Evolutionary conservation across 2,113 vertebrate species (phyloP).

Genomic region (Oncorhynchus clarkii): DNA sequence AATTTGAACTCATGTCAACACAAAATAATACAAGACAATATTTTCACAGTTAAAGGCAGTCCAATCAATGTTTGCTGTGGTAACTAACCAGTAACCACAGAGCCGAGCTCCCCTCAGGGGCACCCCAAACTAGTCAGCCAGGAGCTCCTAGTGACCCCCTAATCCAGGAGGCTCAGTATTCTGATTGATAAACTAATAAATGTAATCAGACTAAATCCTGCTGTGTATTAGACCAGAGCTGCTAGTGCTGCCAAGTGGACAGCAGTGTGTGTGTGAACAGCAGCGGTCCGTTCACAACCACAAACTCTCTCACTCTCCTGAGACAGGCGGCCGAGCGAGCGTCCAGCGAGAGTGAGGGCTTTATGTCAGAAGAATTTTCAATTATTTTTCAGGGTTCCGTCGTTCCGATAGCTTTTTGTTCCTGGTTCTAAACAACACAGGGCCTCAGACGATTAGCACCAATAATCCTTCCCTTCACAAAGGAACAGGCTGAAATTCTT

Average conservation of each 20-base stretch:
- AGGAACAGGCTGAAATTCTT: constrained; percentile 38
- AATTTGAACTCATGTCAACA: too few species aligned
- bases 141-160: constrained; percentile 19
- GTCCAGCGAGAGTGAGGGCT: constrained; percentile 23
- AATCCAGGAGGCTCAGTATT: constrained; percentile 48
- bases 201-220: constrained; percentile 3
- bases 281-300: neutral
- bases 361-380: constrained; percentile 65
- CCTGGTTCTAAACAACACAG: constrained; percentile 36
- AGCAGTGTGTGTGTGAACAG: neutral
- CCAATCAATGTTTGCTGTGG: too few species aligned
- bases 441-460: constrained; percentile 47
- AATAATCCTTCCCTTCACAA: constrained; percentile 52
- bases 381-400: constrained; percentile 46
- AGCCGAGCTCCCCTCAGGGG: too few species aligned
- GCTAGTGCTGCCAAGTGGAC: neutral
- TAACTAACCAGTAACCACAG: too few species aligned
- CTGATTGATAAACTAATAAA: constrained; percentile 22
- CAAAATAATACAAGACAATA: too few species aligned
- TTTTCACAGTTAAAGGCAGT: too few species aligned
- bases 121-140: constrained; percentile 15
- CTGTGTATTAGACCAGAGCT: neutral
- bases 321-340: constrained; percentile 4
- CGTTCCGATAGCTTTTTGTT: constrained; percentile 43
- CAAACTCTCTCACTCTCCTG: neutral